Percentiles rank a stretch among this genome's conserved stretches.
Evolutionary conservation across 2,888 invertebrate genomes (phyloP).

Genomic region (Drosophila antonietae): DNA sequence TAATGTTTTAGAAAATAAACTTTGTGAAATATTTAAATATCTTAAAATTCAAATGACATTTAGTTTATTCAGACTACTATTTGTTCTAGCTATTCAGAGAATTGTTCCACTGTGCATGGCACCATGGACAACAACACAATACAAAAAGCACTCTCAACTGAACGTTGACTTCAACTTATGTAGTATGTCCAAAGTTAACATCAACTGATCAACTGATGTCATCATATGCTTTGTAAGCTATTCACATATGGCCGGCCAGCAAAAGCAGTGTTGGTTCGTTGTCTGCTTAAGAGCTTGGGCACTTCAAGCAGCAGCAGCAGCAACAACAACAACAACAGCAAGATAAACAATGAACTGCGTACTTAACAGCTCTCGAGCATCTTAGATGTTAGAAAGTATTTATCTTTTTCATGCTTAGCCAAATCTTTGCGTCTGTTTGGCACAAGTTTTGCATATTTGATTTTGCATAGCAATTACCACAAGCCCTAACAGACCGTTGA

Average conservation of each 20-base stretch:
- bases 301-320: constrained; percentile 38
- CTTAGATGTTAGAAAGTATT: constrained; percentile 42
- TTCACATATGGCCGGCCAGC: constrained; percentile 6
- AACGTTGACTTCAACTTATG: constrained; percentile 27
- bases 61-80: neutral
- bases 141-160: constrained; percentile 16
- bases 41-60: neutral
- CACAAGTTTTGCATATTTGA: constrained; percentile 60
- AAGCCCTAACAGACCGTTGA: constrained; percentile 51
- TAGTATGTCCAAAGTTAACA: constrained; percentile 30
- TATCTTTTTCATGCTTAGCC: constrained; percentile 54
- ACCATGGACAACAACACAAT: constrained; percentile 1
- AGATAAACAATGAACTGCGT: constrained; percentile 36
- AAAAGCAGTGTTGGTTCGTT: constrained; percentile 57
- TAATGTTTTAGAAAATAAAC: accelerated
- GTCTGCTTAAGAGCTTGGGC: constrained; percentile 48
- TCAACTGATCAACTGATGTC: constrained; percentile 54
- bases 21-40: too few species aligned
- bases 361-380: constrained; percentile 33
- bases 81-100: neutral
- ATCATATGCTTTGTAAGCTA: constrained; percentile 35
- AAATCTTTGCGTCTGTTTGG: constrained; percentile 53
- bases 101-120: constrained; percentile 6
- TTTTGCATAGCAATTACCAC: constrained; percentile 58
- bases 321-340: constrained; percentile 24